These are phyloP conservation scores for Hirtodrosophila duncani DNA, from an alignment of 2,888 invertebrate genomes.

Conservation along the genomic window DNA sequence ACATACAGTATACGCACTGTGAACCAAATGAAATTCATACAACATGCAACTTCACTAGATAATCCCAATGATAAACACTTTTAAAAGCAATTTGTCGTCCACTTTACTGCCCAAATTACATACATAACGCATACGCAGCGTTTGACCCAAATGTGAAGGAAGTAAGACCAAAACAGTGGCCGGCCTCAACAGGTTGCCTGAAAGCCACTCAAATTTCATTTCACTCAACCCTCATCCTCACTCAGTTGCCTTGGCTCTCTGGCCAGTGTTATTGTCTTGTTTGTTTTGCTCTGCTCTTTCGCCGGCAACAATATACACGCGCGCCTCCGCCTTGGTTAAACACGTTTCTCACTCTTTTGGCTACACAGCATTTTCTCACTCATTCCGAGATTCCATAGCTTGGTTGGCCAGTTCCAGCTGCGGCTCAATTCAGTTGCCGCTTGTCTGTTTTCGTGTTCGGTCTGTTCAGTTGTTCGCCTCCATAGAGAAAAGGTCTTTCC, in stretches of 20 bases:
- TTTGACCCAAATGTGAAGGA: constrained; percentile 30
- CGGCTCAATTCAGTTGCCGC: constrained; percentile 61
- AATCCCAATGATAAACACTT: too few species aligned
- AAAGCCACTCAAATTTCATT: constrained; percentile 17
- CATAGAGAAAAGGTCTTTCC: too few species aligned
- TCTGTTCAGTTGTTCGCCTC: constrained; percentile 45
- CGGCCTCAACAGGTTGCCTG: constrained; percentile 38
- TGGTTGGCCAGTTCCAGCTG: constrained; percentile 34
- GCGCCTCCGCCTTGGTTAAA: constrained; percentile 31
- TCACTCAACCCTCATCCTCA: constrained; percentile 5
- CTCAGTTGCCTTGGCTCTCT: background rate
- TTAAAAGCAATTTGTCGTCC: constrained; percentile 59
- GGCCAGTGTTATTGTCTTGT: constrained; percentile 10
- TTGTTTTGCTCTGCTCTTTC: constrained; percentile 65
- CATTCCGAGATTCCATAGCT: constrained; percentile 17
- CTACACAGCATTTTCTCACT: constrained; percentile 21
- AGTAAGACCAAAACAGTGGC: constrained; percentile 16
- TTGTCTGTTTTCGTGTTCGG: constrained; percentile 66
- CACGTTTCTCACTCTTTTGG: constrained; percentile 24
- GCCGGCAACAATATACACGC: constrained; percentile 48
- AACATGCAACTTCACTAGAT: too few species aligned
- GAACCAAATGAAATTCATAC: too few species aligned
- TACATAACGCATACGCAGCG: constrained; percentile 21
- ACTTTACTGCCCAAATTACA: background rate
- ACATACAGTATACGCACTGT: too few species aligned